Base-by-base conservation (phyloP, 1,140 invertebrate genomes). In the Heterodera schachtii region DNA sequence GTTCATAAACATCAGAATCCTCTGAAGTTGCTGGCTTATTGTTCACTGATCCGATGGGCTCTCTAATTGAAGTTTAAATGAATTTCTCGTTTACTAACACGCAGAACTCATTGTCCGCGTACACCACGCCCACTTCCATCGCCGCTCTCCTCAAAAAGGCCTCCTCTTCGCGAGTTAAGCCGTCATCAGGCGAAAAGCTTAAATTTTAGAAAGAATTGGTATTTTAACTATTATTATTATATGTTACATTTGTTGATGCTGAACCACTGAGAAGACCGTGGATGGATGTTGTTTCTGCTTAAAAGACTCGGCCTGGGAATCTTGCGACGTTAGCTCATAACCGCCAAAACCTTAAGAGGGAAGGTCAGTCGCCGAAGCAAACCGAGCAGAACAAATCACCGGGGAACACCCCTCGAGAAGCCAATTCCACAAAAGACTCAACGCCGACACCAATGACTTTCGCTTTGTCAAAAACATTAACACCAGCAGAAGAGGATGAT, bases 121-220 rank as follows among this genome's bases (percentile, higher is more conserved):
- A 85, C 41, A 57, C 76, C 71, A 87, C 82, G 46, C 86, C 83
- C 52, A 87, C 88, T 80, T 82, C 80, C 77, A 78, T 49, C 21
- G 88, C 87, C 3, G 86, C 88, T 67, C 87, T 88, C 31, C 89
- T 69, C 8, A 88, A 75, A 71, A 82, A 88, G 4, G 81, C 78
- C 52, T 87, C 82, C 70, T 88, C 87, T 81, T 88, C 88, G 16
- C 60, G 49, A 49, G 83, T 67, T 11, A 82, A 13, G 4, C 81
- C 82, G 21, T 73, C 60, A 60, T 49, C 78, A 1, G 5, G 21
- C 2, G 41, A 76, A 31, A 44, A 44, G 5, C 31, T 41, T 43
- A 71, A 71, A 13, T 71, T 13, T 16, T 8, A 31, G 41, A 71
- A 13, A 6, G 44, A 71, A 11, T 31, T 31, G 31, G 11, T 41